phyloP scores from a whole-genome alignment of 2,888 invertebrate genomes.

The Keiferia lycopersicella region DNA sequence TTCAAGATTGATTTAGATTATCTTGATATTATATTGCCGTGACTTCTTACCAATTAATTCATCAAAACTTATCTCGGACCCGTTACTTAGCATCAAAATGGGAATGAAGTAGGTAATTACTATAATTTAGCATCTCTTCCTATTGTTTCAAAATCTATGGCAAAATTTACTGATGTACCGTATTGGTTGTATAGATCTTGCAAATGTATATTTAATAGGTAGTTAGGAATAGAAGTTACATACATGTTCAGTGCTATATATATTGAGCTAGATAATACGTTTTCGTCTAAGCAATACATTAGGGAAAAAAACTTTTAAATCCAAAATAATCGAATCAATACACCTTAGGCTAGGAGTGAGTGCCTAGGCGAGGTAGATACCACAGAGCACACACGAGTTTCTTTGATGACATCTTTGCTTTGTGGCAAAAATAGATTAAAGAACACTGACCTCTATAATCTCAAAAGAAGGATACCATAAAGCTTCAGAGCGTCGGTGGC shows the following conservation, averaged over 20 bases:
- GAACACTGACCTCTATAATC: no score
- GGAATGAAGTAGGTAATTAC: conserved; percentile 11
- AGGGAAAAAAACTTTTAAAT: no score
- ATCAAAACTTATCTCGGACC: conserved; percentile 10
- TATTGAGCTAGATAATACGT: not conserved
- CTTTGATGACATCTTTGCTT: no score
- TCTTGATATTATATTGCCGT: not conserved
- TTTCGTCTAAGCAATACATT: no score
- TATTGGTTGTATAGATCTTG: not conserved
- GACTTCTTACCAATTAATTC: conserved; percentile 12
- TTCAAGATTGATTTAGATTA: not conserved
- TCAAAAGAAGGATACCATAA: no score
- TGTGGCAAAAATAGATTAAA: no score
- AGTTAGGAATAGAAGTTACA: not conserved
- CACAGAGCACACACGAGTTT: no score
- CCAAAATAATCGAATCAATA: no score
- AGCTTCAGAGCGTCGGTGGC: no score
- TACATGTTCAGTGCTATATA: no score
- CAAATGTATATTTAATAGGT: not conserved
- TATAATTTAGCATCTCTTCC: conserved; percentile 21
- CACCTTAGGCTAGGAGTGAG: no score
- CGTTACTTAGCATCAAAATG: not conserved
- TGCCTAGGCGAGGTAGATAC: no score
- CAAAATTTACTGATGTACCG: not conserved
- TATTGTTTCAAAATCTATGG: conserved; percentile 26